Percentiles rank a stretch among this genome's conserved stretches.
Evolutionary conservation across 2,888 invertebrate genomes (phyloP).

Genomic region (Neoscelio sp.): DNA sequence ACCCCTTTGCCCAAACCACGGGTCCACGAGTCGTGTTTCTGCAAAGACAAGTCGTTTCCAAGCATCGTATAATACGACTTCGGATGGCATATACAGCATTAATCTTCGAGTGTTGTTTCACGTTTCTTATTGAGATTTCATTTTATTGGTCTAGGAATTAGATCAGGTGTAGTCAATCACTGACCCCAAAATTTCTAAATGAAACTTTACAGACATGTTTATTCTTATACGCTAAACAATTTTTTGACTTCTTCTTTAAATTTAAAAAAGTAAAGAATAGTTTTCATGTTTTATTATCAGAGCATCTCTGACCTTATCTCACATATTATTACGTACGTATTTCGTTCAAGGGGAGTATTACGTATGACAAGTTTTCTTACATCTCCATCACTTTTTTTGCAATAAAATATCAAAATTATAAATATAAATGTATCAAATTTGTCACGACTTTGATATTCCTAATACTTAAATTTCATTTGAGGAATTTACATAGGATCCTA

Average conservation of each 20-base stretch:
- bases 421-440: not conserved
- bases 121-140: constrained; percentile 37
- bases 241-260: not conserved
- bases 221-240: no score
- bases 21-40: constrained; percentile 55
- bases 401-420: constrained; percentile 1
- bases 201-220: constrained; percentile 2
- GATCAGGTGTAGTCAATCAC: not conserved
- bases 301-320: constrained; percentile 67
- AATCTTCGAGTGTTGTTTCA: constrained; percentile 51
- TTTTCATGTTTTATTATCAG: constrained; percentile 43
- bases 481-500: not conserved
- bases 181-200: constrained; percentile 34
- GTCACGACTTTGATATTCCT: no score
- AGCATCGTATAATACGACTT: constrained; percentile 51
- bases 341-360: constrained; percentile 34
- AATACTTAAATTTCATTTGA: no score
- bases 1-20: not conserved
- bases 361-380: constrained; percentile 34
- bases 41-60: constrained; percentile 59
- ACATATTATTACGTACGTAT: constrained; percentile 21
- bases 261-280: constrained; percentile 19
- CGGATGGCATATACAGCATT: constrained; percentile 44
- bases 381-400: constrained; percentile 34
- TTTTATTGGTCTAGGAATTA: constrained; percentile 8